phyloP scores from a whole-genome alignment of 2,797 vertebrate genomes.

The Phalloptychus januarius region DNA sequence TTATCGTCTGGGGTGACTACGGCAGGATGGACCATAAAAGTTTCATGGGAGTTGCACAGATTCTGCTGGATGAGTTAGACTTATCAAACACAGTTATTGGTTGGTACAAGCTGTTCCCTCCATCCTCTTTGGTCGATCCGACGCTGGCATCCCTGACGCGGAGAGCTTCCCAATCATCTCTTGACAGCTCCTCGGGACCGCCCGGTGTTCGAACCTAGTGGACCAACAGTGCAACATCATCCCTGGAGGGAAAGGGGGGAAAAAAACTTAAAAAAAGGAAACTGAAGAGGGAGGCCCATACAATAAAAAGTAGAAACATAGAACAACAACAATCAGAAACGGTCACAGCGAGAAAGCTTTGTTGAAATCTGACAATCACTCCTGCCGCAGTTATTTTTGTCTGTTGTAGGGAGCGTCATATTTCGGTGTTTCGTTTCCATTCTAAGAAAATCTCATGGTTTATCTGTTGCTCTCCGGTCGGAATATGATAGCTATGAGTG shows the following conservation, averaged over 20 bases:
- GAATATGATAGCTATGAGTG: slow-evolving; percentile 21
- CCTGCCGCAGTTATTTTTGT: slow-evolving; percentile 81
- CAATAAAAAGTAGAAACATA: slow-evolving; percentile 43
- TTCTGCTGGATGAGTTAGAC: slow-evolving; percentile 97
- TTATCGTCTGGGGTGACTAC: slow-evolving; percentile 99
- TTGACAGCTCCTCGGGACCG: slow-evolving; percentile 94
- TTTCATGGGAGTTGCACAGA: slow-evolving; percentile 99
- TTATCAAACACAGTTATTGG: slow-evolving; percentile 98
- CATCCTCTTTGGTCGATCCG: slow-evolving; percentile 96
- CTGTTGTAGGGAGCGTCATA: slow-evolving; percentile 71
- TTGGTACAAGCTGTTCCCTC: slow-evolving; percentile 99
- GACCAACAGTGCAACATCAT: slow-evolving; percentile 64
- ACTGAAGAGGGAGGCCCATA: slow-evolving; percentile 28
- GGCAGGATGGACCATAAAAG: slow-evolving; percentile 99
- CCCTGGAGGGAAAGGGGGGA: slow-evolving; percentile 28
- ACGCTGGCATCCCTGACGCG: slow-evolving; percentile 94
- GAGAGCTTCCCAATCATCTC: slow-evolving; percentile 95
- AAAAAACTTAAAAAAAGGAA: slow-evolving; percentile 44
- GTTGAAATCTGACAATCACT: slow-evolving; percentile 99
- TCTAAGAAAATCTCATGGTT: slow-evolving; percentile 41
- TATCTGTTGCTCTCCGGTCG: slow-evolving; percentile 49
- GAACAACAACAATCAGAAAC: slow-evolving; percentile 79
- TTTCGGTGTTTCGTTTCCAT: slow-evolving; percentile 71
- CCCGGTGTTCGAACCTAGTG: slow-evolving; percentile 93
- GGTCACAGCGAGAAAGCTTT: slow-evolving; percentile 87